Conservation (phyloP, 2,113 vertebrate genomes). For the Rhegmatorhina hoffmannsi region DNA sequence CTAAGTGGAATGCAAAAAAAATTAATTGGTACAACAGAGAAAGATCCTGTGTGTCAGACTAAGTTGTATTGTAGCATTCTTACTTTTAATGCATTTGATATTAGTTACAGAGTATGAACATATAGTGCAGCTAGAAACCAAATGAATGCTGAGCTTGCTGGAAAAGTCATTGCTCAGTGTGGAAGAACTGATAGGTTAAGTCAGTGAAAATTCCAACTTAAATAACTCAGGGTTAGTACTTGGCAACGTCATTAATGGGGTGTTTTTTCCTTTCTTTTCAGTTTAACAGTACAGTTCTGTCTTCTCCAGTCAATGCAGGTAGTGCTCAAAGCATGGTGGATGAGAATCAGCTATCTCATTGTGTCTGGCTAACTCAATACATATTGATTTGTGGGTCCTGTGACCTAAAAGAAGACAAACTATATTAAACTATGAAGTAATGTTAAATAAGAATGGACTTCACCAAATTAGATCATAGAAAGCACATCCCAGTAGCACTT, state of each 20-base stretch:
- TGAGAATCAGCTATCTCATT: constrained; percentile 13
- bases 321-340: background rate
- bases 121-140: background rate
- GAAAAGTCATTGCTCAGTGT: background rate
- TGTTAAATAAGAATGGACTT: background rate
- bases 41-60: background rate
- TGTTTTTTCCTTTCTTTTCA: background rate
- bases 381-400: constrained; percentile 44
- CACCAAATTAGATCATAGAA: background rate
- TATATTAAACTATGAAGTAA: constrained; percentile 10
- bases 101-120: background rate
- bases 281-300: background rate
- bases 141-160: background rate
- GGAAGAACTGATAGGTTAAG: background rate
- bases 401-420: background rate
- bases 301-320: background rate
- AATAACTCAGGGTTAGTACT: background rate
- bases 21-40: background rate
- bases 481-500: background rate
- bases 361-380: constrained; percentile 10
- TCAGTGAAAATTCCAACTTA: background rate
- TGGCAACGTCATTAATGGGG: rapidly evolving
- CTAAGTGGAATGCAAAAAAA: background rate
- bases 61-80: background rate
- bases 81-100: background rate